Evolutionary conservation across 2,113 vertebrate species (phyloP).

Genomic region (Grammomys surdaster): DNA sequence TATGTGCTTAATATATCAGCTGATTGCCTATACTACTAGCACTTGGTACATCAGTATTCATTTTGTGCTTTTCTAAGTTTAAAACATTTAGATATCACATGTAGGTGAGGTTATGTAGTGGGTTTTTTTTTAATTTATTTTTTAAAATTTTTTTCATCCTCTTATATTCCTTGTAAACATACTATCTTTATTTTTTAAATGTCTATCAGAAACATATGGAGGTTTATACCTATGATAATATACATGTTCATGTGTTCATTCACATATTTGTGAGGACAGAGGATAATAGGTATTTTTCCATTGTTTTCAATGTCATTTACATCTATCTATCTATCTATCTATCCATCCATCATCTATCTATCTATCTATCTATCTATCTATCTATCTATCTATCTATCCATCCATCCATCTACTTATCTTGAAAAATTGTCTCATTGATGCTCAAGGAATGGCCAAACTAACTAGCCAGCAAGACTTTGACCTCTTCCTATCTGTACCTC

Average conservation of each 20-base stretch:
- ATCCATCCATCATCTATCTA: no score
- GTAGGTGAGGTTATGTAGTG: not conserved
- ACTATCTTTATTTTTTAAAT: no score
- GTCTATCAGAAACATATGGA: no score
- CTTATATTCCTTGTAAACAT: no score
- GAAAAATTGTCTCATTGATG: not conserved
- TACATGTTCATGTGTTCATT: not conserved
- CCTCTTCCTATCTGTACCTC: not conserved
- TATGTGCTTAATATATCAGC: not conserved
- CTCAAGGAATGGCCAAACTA: not conserved
- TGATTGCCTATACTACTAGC: not conserved
- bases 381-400: not conserved
- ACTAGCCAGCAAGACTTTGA: not conserved
- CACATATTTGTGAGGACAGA: not conserved
- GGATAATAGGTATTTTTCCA: not conserved
- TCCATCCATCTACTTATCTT: not conserved
- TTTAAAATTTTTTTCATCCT: no score
- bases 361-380: no score
- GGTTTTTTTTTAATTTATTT: not conserved
- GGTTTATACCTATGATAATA: not conserved
- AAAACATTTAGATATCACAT: not conserved
- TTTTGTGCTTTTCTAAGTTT: not conserved
- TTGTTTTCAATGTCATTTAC: not conserved
- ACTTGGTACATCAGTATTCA: not conserved
- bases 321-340: not conserved